Percentiles rank a stretch among this genome's conserved stretches.
These are phyloP conservation scores for Hepsetus odoe DNA, from an alignment of 2,113 vertebrate genomes.

Conservation along the genomic window DNA sequence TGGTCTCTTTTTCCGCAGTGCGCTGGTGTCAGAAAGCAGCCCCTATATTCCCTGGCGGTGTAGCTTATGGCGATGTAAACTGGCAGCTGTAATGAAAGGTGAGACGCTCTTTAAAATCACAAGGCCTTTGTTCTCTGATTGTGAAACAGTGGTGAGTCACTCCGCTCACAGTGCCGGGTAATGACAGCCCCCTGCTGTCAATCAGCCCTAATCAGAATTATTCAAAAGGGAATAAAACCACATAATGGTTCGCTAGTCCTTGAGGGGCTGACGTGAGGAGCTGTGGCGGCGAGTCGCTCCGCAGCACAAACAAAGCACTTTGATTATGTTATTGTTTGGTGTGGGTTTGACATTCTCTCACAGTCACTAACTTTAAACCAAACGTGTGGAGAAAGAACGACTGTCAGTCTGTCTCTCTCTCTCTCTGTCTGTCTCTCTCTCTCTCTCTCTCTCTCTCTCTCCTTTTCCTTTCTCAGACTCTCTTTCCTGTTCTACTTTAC, in stretches of 20 bases:
- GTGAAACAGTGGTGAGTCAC: slow-evolving; percentile 54
- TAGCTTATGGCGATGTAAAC: neutral
- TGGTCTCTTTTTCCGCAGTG: too few relatives aligned
- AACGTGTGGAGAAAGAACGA: neutral
- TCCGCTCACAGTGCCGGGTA: slow-evolving; percentile 46
- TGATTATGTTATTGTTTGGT: slow-evolving; percentile 51
- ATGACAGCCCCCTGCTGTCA: slow-evolving; percentile 55
- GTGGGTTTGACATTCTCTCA: slow-evolving; percentile 47
- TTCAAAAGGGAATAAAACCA: slow-evolving; percentile 49
- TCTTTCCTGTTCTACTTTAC: neutral
- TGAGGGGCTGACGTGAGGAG: slow-evolving; percentile 35
- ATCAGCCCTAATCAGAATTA: slow-evolving; percentile 61
- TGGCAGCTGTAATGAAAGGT: slow-evolving; percentile 47
- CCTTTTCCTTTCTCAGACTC: neutral
- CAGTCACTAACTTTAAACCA: slow-evolving; percentile 6
- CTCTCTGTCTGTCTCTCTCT: neutral
- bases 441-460: neutral
- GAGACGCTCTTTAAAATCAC: slow-evolving; percentile 55
- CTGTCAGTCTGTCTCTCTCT: neutral
- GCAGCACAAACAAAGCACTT: slow-evolving; percentile 48
- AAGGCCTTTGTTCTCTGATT: slow-evolving; percentile 55
- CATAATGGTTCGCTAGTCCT: slow-evolving; percentile 40
- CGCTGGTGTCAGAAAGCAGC: neutral
- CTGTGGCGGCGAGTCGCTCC: slow-evolving; percentile 22
- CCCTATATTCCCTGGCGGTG: neutral